These are phyloP conservation scores for Atethmia centrago DNA, from an alignment of 2,888 invertebrate genomes.

Conservation along the genomic window DNA sequence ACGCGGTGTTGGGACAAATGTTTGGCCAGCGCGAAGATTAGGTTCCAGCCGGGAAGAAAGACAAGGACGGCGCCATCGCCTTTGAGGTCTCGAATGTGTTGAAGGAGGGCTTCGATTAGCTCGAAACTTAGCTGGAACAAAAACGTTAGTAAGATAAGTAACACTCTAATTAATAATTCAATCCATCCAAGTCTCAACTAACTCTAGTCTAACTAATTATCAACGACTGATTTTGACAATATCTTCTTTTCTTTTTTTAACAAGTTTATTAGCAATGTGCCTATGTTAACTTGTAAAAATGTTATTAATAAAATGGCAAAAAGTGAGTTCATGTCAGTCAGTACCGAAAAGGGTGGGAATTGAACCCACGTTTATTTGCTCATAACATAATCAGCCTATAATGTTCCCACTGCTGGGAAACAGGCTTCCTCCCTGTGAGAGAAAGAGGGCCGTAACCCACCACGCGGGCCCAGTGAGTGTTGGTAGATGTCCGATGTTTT, in stretches of 20 bases:
- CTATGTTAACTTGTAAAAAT: too few species aligned
- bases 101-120: slow-evolving; percentile 95
- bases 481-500: neutral
- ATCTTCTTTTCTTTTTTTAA: too few species aligned
- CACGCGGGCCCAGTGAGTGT: too few species aligned
- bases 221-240: neutral
- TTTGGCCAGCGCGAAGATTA: slow-evolving; percentile 97
- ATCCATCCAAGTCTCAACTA: too few species aligned
- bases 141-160: neutral
- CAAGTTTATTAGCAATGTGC: too few species aligned
- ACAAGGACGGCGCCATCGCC: slow-evolving; percentile 97
- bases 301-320: too few species aligned
- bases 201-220: too few species aligned
- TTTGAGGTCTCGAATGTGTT: slow-evolving; percentile 90
- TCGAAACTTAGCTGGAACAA: slow-evolving; percentile 94
- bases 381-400: neutral
- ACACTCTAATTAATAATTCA: neutral
- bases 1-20: slow-evolving; percentile 92
- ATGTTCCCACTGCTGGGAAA: neutral
- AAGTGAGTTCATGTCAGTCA: too few species aligned
- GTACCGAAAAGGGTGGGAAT: neutral
- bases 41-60: slow-evolving; percentile 99
- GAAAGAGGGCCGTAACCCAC: neutral
- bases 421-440: neutral
- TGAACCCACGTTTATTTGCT: neutral